Evolutionary conservation across 2,113 vertebrate species (phyloP).

Genomic region (Centrocercus urophasianus): DNA sequence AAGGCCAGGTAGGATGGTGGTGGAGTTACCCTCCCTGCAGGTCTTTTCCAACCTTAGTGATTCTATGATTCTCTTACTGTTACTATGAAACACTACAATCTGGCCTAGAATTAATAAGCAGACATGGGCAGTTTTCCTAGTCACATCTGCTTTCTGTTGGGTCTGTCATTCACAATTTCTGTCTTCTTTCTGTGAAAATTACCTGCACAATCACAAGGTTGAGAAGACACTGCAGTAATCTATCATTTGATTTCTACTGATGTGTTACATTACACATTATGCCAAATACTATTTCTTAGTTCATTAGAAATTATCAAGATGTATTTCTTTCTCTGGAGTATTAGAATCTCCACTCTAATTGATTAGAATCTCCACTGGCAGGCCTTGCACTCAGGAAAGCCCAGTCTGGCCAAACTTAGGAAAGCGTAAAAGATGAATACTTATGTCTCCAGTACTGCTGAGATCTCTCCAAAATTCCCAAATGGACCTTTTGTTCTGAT

Average conservation of each 20-base stretch:
- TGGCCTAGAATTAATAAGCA: neutral
- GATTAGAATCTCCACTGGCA: neutral
- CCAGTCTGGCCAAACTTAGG: neutral
- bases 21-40: too few relatives aligned
- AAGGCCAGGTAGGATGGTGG: neutral
- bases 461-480: neutral
- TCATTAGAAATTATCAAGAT: neutral
- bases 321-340: neutral
- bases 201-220: neutral
- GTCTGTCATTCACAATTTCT: neutral
- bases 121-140: neutral
- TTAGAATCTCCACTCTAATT: neutral
- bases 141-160: neutral
- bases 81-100: neutral
- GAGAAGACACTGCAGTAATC: neutral
- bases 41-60: too few relatives aligned
- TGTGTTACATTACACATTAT: neutral
- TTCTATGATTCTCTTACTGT: neutral
- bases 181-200: neutral
- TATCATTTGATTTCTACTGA: neutral
- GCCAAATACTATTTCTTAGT: neutral
- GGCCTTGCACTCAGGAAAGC: neutral
- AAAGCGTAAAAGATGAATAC: neutral
- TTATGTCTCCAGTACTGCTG: neutral
- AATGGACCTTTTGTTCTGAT: neutral